Percentiles rank a stretch among this genome's conserved stretches.
phyloP scores from a whole-genome alignment of 2,888 invertebrate genomes.

The Hirtodrosophila duncani region DNA sequence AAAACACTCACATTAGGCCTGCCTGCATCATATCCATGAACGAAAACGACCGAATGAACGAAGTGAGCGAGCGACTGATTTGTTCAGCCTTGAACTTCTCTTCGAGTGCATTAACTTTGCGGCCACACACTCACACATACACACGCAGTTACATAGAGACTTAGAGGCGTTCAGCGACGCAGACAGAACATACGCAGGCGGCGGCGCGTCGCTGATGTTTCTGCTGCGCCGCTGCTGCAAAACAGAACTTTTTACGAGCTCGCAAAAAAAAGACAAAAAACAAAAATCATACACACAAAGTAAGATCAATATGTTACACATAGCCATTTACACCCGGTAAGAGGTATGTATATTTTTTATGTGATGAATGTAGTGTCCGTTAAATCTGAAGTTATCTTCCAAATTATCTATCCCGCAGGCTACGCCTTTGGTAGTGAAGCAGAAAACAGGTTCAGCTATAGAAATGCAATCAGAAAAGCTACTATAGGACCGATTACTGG shows the following conservation, averaged over 20 bases:
- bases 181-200: conserved; percentile 3
- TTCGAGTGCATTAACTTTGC: conserved; percentile 77
- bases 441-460: no score
- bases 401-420: no score
- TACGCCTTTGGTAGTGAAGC: no score
- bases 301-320: no score
- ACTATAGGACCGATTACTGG: no score
- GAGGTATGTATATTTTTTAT: no score
- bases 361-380: no score
- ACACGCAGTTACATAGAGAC: conserved; percentile 1
- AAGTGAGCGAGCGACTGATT: conserved; percentile 70
- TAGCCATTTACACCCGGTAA: no score
- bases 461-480: no score
- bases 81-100: conserved; percentile 78
- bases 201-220: conserved; percentile 10
- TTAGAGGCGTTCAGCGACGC: conserved; percentile 6
- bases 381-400: no score
- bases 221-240: conserved; percentile 9
- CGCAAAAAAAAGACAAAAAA: conserved; percentile 36
- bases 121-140: conserved; percentile 39
- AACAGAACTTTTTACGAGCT: conserved; percentile 16
- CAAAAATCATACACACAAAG: conserved; percentile 37
- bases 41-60: conserved; percentile 46
- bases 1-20: background rate
- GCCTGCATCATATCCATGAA: conserved; percentile 11